These are phyloP conservation scores for Daphoenositta chrysoptera DNA, from an alignment of 2,113 vertebrate species.

Conservation along the genomic window DNA sequence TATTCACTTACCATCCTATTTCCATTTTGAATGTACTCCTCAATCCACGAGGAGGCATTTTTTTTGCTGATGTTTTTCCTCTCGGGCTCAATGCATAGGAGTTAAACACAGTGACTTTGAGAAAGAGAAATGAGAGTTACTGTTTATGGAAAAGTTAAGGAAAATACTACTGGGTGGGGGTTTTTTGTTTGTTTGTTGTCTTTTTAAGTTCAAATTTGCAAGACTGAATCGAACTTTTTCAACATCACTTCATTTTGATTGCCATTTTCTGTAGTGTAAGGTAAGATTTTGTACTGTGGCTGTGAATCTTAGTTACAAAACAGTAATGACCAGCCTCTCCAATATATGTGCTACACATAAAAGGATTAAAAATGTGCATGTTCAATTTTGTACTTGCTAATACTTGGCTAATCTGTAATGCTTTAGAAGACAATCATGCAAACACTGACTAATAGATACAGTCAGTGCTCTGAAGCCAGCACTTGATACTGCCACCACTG, in stretches of 20 bases:
- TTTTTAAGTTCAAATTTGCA: not conserved
- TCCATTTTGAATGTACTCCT: not conserved
- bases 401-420: not conserved
- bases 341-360: not conserved
- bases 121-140: not conserved
- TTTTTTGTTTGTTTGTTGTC: not conserved
- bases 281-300: not conserved
- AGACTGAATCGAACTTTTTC: not conserved
- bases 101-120: constrained; percentile 1
- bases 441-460: not conserved
- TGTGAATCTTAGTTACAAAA: constrained; percentile 8
- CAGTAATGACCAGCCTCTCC: constrained; percentile 24
- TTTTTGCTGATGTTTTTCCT: not conserved
- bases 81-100: not conserved
- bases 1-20: not conserved
- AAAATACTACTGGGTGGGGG: not conserved
- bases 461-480: not conserved
- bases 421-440: not conserved
- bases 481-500: not conserved
- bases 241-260: not conserved
- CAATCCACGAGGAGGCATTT: not conserved
- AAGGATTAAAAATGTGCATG: not conserved
- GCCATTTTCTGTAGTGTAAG: not conserved
- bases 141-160: not conserved
- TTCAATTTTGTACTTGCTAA: constrained; percentile 1